A percentile compares a stretch with the other conserved stretches of the same genome.
phyloP scores from a whole-genome alignment of 2,888 invertebrate species.

The Macroteleia sp. region DNA sequence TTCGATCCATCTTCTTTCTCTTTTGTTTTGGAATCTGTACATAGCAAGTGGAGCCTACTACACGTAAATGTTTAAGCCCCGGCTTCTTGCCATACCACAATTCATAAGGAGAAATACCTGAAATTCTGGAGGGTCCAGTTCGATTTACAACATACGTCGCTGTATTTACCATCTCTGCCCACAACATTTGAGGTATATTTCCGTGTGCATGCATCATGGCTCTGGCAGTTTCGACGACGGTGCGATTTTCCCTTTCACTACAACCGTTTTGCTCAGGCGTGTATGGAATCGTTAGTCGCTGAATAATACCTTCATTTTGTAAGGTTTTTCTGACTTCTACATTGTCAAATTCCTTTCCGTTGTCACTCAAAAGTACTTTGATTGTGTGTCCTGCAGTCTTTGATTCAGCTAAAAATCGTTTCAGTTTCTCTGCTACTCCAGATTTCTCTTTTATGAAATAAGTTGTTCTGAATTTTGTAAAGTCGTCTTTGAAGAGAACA shows the following conservation, averaged over 20 bases:
- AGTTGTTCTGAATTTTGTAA: constrained; percentile 65
- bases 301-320: constrained; percentile 9
- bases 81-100: constrained; percentile 69
- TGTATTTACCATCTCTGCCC: constrained; percentile 67
- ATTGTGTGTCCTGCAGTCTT: constrained; percentile 40
- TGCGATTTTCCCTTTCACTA: constrained; percentile 35
- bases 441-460: constrained; percentile 28
- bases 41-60: constrained; percentile 66
- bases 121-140: constrained; percentile 67
- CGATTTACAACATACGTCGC: constrained; percentile 67
- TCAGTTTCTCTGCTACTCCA: constrained; percentile 46
- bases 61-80: constrained; percentile 64
- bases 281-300: constrained; percentile 17
- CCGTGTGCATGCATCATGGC: constrained; percentile 38
- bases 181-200: constrained; percentile 35
- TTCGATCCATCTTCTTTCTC: constrained; percentile 69
- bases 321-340: constrained; percentile 3
- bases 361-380: constrained; percentile 29
- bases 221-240: constrained; percentile 31
- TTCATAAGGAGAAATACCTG: constrained; percentile 69
- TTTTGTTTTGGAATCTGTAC: constrained; percentile 68
- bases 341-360: constrained; percentile 35
- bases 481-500: constrained; percentile 63
- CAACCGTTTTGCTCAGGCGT: constrained; percentile 71
- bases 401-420: constrained; percentile 59